Base-by-base conservation (phyloP, 1,140 invertebrate genomes). In the Ips nitidus region DNA sequence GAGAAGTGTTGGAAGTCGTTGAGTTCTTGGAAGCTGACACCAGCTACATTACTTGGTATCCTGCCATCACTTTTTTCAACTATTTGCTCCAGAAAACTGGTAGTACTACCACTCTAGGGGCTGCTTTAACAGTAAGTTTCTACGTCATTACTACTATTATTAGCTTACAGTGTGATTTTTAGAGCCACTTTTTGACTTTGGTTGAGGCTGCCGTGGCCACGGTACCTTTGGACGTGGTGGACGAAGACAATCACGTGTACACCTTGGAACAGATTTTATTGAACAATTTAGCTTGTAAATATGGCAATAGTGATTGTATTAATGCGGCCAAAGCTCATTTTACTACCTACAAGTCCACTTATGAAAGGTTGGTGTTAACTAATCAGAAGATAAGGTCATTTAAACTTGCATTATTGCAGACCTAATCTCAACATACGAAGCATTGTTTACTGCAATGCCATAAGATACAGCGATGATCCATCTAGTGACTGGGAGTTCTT, bases 11-110 rank as follows among this genome's bases (percentile, higher is more conserved):
- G 6, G 80, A 86, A 1, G 79, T 88, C 1, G 79, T 86, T 0
- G 80, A 82, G 1, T 90, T 89, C 75, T 74, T 91, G 50, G 79
- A 79, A 41, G 79, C 83, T 7, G 90, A 91, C 76, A 84, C 78
- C 2, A 82, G 88, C 52, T 87, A 87, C 60, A 81, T 87, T 43
- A 86, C 88, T 1, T 91, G 89, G 90, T 79, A 80, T 36, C 79
- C 87, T 2, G 87, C 87, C 6, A 80, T 86, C 7, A 81, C 78
- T 38, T 83, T 43, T n/a, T 69, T 69, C 39, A 52, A 43, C 2
- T 61, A 47, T 67, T 58, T 67, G 37, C 43, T 67, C 5, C 2
- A 47, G 47, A 52, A 42, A 38, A 45, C 40, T 36, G 66, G 66
- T 36, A 39, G 8, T 38, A 47, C 8, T 6, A 41, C 58, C 4